Percentiles rank a stretch among this genome's conserved stretches.
phyloP scores from a whole-genome alignment of 2,888 invertebrate genomes.

The Aromia moschata region DNA sequence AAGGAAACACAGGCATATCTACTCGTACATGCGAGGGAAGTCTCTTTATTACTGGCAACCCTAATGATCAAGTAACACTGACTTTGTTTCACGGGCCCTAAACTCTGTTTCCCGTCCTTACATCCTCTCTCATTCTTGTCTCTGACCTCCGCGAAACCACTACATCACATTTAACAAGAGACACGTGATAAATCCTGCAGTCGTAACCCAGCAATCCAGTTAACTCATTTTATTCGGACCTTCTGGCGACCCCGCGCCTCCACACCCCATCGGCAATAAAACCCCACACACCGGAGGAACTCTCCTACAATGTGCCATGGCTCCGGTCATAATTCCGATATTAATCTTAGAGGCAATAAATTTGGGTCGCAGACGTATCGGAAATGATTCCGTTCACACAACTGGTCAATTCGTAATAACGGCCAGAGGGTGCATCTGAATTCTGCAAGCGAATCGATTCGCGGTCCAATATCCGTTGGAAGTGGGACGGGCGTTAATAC shows the following conservation, averaged over 20 bases:
- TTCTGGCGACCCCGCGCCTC: background rate
- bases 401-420: slow-evolving; percentile 33
- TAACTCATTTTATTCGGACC: background rate
- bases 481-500: slow-evolving; percentile 20
- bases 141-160: background rate
- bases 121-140: no score
- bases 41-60: no score
- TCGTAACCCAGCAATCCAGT: background rate
- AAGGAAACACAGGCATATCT: no score
- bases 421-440: slow-evolving; percentile 29
- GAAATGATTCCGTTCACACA: slow-evolving; percentile 35
- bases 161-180: background rate
- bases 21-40: no score
- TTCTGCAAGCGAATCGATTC: slow-evolving; percentile 32
- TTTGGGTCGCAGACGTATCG: slow-evolving; percentile 31
- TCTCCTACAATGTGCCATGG: slow-evolving; percentile 14
- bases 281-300: background rate
- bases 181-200: background rate
- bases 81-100: no score
- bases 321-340: slow-evolving; percentile 15
- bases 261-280: background rate
- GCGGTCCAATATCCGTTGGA: slow-evolving; percentile 26
- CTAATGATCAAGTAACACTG: no score
- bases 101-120: no score
- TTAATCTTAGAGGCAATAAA: slow-evolving; percentile 29